phyloP scores from a whole-genome alignment of 2,113 vertebrate genomes.

The Thamnophis sirtalis region DNA sequence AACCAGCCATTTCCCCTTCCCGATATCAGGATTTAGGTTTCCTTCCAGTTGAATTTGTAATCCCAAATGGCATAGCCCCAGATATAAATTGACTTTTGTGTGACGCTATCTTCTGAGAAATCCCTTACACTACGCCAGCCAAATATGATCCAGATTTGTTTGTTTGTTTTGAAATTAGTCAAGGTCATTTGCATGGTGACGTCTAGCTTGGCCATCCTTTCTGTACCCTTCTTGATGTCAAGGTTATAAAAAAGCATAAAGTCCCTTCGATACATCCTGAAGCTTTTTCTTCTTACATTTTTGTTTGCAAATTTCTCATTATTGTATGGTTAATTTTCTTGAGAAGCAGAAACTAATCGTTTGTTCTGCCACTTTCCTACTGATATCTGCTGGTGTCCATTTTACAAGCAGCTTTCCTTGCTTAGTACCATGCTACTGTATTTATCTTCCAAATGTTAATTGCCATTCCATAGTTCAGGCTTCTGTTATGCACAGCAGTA shows the following conservation, averaged over 20 bases:
- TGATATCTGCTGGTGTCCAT: conserved; percentile 16
- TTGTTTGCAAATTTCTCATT: background rate
- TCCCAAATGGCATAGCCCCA: background rate
- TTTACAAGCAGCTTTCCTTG: conserved; percentile 8
- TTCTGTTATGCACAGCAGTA: conserved; percentile 21
- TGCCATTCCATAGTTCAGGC: background rate
- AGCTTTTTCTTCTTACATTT: background rate
- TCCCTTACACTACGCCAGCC: background rate
- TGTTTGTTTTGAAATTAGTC: background rate
- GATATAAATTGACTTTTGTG: background rate
- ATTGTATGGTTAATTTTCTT: background rate
- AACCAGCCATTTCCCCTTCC: background rate
- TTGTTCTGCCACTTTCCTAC: background rate
- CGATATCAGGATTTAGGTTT: background rate
- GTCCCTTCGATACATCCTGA: background rate
- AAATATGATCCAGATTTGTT: background rate
- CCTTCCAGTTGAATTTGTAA: background rate
- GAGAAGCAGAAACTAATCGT: background rate
- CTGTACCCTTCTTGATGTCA: background rate
- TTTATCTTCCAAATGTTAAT: conserved; percentile 33
- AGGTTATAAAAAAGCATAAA: background rate
- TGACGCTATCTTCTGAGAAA: background rate
- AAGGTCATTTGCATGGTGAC: background rate
- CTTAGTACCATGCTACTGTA: background rate
- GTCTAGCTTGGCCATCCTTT: background rate